Conservation (phyloP, 2,113 vertebrate species). For the Coptodon rendalli region DNA sequence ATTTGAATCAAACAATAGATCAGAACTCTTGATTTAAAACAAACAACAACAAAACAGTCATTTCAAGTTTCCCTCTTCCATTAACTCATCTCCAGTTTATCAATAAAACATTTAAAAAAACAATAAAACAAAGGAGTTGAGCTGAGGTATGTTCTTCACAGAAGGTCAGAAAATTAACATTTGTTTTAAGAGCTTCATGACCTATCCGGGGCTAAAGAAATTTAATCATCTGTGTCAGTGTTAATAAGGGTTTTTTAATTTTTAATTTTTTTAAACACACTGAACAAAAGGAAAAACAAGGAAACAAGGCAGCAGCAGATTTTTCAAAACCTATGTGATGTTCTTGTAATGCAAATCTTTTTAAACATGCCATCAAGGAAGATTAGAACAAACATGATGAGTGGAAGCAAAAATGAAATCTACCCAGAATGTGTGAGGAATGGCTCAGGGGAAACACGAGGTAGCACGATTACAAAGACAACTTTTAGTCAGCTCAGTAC, state of each 20-base stretch:
- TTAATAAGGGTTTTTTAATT: not conserved
- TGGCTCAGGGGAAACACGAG: conserved; percentile 9
- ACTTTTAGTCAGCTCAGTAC: not conserved
- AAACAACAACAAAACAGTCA: not conserved
- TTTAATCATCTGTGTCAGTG: not conserved
- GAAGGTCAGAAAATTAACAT: not conserved
- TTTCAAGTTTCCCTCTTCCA: not conserved
- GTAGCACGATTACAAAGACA: conserved; percentile 2
- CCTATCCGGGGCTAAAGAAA: not conserved
- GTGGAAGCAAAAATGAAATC: not conserved
- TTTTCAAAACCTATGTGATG: not conserved
- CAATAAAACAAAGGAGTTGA: not conserved
- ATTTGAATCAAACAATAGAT: not conserved
- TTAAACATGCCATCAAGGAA: not conserved
- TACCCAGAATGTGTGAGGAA: not conserved
- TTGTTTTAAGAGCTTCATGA: not conserved
- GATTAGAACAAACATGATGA: not conserved
- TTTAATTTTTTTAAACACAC: not conserved
- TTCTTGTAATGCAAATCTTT: not conserved
- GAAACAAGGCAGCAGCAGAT: not conserved
- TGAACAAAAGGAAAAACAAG: not conserved
- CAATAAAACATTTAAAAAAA: not conserved
- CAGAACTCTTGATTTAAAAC: not conserved
- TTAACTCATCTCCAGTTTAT: not conserved
- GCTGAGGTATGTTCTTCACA: not conserved